Evolutionary conservation across 2,113 vertebrate genomes (phyloP), one percentile per base, ranked within the genome.

Genomic region (Engystomops pustulosus): DNA sequence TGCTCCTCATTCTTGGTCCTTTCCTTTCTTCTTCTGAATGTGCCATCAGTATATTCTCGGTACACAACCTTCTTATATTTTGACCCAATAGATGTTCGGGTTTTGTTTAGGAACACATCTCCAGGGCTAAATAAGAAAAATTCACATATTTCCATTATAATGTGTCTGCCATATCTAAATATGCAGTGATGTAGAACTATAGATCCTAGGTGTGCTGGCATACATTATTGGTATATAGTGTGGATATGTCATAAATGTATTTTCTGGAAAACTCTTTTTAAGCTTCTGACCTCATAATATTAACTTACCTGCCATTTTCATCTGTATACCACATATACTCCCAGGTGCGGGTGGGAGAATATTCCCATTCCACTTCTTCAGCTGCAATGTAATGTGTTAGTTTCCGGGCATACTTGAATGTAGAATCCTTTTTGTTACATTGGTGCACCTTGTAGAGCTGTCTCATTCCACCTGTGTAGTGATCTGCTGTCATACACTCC

Each of bases 21-120:
- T 60, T 85, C 85, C 89, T 94, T 90, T 17, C 87, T 88, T 36
- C 87, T 92, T 2, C 79, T 92, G 89, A 99, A 99, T 0, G 92
- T 95, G 41, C 88, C 74, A 12, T 95, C 95, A 0, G 95, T 97
- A 87, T 94, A 99, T 79, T 96, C 93, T 0, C 89, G 94, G 83
- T 99, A 99, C 1, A 99, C 91, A 0, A 92, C 97, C 87, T 99
- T 99, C 90, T 92, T 99, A 85, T 99, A 99, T 77, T 93, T 94
- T 12, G 97, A 96, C 47, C 97, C 97, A 81, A 99, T 97, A 65
- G 92, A 96, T 41, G 92, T 94, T 1, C 92, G 91, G 0, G 86
- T 88, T 88, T 96, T 93, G 82, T 95, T 94, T 87, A 99, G 88
- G 89, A 95, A 99, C 32, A 30, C 78, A 25, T 93, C 87, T 0